These are phyloP conservation scores for Drosophila parvula DNA, from an alignment of 1,140 invertebrate genomes.

Conservation along the genomic window DNA sequence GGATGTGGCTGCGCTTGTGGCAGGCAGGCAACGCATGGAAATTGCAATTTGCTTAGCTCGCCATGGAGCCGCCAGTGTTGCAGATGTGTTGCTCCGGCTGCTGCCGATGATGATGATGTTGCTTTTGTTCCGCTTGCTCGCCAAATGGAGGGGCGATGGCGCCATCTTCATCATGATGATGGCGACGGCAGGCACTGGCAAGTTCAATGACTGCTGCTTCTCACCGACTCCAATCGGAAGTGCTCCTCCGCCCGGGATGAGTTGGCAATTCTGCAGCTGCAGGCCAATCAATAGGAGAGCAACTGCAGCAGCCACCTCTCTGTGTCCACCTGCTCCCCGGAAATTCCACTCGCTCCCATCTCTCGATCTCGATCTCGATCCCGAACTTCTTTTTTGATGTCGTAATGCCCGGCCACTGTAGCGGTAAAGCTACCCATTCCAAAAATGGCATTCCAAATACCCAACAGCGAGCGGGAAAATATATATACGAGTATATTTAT, in stretches of 20 bases:
- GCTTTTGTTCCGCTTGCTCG: slow-evolving; percentile 53
- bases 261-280: slow-evolving; percentile 44
- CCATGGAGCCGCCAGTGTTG: slow-evolving; percentile 28
- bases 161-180: slow-evolving; percentile 46
- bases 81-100: slow-evolving; percentile 1
- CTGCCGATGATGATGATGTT: slow-evolving; percentile 23
- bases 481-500: slow-evolving; percentile 12
- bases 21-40: slow-evolving; percentile 51
- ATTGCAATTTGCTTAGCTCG: slow-evolving; percentile 53
- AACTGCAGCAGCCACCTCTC: slow-evolving; percentile 15
- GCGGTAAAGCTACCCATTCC: slow-evolving; percentile 47
- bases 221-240: slow-evolving; percentile 39
- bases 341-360: background rate
- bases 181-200: slow-evolving; percentile 13
- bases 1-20: slow-evolving; percentile 1
- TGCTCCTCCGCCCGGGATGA: slow-evolving; percentile 34
- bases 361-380: slow-evolving; percentile 1
- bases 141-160: slow-evolving; percentile 42
- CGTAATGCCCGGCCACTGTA: slow-evolving; percentile 39
- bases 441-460: slow-evolving; percentile 25
- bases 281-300: slow-evolving; percentile 47
- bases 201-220: slow-evolving; percentile 46
- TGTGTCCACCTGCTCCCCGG: slow-evolving; percentile 22
- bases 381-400: slow-evolving; percentile 29
- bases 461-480: slow-evolving; percentile 11